Evolutionary conservation across 2,113 vertebrate genomes (phyloP).

Genomic region (Aspiorhynchus laticeps): DNA sequence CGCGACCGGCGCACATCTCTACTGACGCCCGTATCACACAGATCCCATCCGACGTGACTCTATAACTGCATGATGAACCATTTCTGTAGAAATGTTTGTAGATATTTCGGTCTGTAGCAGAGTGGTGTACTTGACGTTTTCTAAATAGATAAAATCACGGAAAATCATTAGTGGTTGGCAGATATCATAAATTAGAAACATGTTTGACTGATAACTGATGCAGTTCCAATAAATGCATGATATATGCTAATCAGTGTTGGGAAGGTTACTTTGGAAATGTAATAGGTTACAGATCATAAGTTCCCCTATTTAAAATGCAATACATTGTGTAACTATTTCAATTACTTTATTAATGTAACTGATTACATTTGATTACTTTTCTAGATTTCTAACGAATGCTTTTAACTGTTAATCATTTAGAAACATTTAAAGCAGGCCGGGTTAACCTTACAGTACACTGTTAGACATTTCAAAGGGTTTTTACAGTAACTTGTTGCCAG

Average conservation of each 20-base stretch:
- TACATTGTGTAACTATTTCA: no score
- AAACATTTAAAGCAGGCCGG: no score
- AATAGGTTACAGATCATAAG: no score
- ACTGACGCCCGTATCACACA: conserved; percentile 62
- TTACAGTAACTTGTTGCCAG: no score
- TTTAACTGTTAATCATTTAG: no score
- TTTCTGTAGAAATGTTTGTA: neutral
- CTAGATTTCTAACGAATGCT: no score
- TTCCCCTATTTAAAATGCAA: no score
- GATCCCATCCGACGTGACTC: conserved; percentile 55
- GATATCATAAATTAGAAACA: neutral
- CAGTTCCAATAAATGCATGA: neutral
- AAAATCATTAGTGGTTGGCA: neutral
- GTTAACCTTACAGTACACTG: no score
- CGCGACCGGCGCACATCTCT: conserved; percentile 53
- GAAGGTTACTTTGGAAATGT: neutral
- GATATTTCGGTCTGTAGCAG: neutral
- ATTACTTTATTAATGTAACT: no score
- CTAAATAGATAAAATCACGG: neutral
- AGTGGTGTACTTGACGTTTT: neutral
- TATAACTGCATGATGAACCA: neutral
- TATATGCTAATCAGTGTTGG: neutral
- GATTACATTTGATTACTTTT: no score
- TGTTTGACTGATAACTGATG: neutral
- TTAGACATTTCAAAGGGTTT: no score